Conservation (phyloP, 2,888 invertebrate genomes). For the Plemyria rubiginata region DNA sequence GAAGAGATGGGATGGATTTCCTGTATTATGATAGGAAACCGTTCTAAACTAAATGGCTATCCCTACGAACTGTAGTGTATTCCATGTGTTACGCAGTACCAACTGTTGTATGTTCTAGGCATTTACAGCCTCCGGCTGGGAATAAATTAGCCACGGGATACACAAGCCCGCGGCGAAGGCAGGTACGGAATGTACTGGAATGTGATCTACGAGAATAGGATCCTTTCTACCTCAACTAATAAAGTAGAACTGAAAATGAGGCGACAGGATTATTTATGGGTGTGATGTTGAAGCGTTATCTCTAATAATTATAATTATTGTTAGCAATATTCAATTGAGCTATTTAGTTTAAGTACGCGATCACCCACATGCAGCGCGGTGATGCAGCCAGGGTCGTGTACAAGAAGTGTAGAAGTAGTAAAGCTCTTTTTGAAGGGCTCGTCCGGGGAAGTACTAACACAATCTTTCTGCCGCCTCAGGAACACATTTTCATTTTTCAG, state of each 20-base stretch:
- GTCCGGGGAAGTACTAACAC: too few species aligned
- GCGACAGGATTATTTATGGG: neutral
- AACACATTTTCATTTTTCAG: too few species aligned
- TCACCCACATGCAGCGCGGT: too few species aligned
- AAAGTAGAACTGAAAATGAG: neutral
- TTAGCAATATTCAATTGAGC: too few species aligned
- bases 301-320: too few species aligned
- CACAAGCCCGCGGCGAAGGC: constrained; percentile 7
- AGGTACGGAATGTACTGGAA: constrained; percentile 12
- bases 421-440: too few species aligned
- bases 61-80: constrained; percentile 3
- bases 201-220: constrained; percentile 11
- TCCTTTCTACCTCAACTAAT: constrained; percentile 8
- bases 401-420: too few species aligned
- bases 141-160: constrained; percentile 12
- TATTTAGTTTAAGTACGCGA: too few species aligned
- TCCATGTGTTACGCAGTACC: constrained; percentile 4
- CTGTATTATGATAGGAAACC: constrained; percentile 24
- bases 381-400: too few species aligned
- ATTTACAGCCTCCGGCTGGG: neutral
- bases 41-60: constrained; percentile 5
- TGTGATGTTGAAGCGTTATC: neutral
- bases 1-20: constrained; percentile 18
- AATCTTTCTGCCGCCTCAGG: too few species aligned
- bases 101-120: constrained; percentile 8